A percentile compares a stretch with the other conserved stretches of the same genome.
phyloP scores from a whole-genome alignment of 2,888 invertebrate genomes.

The Drosophila buzzatii region DNA sequence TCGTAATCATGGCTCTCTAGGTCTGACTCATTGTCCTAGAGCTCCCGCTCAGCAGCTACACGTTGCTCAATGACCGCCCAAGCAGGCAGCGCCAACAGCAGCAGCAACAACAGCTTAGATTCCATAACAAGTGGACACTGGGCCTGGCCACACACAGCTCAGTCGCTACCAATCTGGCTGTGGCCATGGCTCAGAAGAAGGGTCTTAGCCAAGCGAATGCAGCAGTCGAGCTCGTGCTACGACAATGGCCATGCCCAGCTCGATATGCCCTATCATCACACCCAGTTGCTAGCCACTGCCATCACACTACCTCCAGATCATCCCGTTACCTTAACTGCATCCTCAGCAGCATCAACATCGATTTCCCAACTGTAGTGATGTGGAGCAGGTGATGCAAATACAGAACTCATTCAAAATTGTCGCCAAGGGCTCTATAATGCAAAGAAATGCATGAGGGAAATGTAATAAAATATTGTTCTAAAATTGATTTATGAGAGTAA shows the following conservation, averaged over 20 bases:
- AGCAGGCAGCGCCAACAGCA: not conserved
- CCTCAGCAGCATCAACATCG: constrained; percentile 23
- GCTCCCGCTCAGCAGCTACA: not conserved
- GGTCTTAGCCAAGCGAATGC: constrained; percentile 65
- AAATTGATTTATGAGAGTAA: no score
- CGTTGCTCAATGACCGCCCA: not conserved
- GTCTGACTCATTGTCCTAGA: not conserved
- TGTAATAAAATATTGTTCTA: no score
- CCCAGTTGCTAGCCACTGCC: not conserved
- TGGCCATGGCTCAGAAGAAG: not conserved
- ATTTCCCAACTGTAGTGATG: no score
- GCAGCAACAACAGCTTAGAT: not conserved
- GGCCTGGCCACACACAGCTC: not conserved
- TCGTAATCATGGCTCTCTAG: not conserved
- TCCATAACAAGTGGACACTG: not conserved
- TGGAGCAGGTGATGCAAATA: no score
- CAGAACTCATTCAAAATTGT: no score
- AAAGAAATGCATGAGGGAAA: no score
- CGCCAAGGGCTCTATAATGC: no score
- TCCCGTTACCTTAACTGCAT: constrained; percentile 45
- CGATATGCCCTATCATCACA: constrained; percentile 84
- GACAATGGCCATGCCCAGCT: constrained; percentile 83
- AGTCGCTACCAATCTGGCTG: not conserved
- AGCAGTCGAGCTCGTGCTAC: constrained; percentile 82
- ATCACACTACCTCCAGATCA: constrained; percentile 66